phyloP scores from a whole-genome alignment of 2,113 vertebrate species.

The Taxidea taxus region DNA sequence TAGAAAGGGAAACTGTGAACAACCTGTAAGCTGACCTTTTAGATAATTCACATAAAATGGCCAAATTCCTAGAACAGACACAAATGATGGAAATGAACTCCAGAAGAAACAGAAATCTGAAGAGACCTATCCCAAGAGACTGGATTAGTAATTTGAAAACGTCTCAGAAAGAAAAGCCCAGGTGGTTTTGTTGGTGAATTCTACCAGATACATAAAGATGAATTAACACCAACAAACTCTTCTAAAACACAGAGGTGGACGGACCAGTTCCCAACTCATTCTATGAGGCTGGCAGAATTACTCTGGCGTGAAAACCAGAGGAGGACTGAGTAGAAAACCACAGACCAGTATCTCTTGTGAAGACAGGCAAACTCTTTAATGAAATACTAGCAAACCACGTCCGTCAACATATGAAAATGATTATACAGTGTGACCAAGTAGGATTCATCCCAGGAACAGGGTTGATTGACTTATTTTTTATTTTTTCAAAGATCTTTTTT shows the following conservation, averaged over 20 bases:
- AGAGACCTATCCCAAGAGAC: neutral
- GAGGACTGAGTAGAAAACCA: neutral
- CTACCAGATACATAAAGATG: neutral
- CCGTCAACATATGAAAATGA: neutral
- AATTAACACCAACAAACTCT: neutral
- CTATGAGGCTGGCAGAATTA: neutral
- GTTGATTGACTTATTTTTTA: neutral
- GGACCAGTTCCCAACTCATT: neutral
- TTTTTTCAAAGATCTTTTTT: no score
- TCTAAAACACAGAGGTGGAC: neutral
- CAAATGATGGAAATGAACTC: neutral
- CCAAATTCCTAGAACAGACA: neutral
- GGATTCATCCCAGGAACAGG: neutral
- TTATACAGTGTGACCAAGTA: neutral
- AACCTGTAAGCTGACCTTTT: neutral
- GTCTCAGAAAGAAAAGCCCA: neutral
- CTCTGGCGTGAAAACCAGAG: neutral
- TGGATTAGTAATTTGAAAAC: neutral
- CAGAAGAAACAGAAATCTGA: neutral
- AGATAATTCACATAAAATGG: neutral
- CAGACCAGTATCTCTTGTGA: neutral
- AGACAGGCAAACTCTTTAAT: neutral
- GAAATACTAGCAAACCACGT: neutral
- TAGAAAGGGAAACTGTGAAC: neutral
- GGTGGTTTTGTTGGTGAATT: neutral